A percentile compares a stretch with the other conserved stretches of the same genome.
Evolutionary conservation across 92 coral and sea anemone species (phyloP).

Genomic region (Porites divaricata): DNA sequence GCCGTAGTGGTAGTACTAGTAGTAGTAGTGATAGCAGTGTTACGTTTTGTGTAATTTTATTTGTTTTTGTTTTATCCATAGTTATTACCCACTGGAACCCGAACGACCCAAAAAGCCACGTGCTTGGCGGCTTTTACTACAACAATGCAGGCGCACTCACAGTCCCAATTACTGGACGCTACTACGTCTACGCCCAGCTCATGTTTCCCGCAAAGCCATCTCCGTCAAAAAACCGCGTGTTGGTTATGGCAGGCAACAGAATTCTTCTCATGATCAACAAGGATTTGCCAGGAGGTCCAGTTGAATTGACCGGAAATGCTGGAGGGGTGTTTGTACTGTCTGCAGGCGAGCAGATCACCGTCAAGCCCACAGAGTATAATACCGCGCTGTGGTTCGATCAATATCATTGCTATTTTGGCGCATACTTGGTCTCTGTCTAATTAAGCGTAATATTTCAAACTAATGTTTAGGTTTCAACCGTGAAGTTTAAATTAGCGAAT

Average conservation of each 20-base stretch:
- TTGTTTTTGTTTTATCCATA: neutral
- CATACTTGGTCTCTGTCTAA: neutral
- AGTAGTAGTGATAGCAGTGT: no score
- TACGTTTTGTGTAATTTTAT: neutral
- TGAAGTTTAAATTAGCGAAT: no score
- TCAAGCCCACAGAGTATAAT: neutral
- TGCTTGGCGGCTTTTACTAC: neutral
- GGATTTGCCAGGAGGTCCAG: neutral
- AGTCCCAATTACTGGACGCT: neutral
- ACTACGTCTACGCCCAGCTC: constrained; percentile 13
- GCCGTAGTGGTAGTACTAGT: no score
- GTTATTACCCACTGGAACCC: neutral
- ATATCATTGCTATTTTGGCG: neutral
- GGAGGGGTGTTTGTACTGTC: neutral
- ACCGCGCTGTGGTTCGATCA: neutral
- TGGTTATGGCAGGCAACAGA: neutral
- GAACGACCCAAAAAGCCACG: neutral
- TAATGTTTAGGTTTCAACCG: no score
- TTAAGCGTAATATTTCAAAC: no score
- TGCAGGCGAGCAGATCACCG: neutral
- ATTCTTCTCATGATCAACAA: neutral
- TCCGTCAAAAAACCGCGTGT: neutral
- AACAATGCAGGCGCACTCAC: neutral
- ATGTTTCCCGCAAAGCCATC: neutral
- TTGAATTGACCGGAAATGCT: neutral